phyloP scores from a whole-genome alignment of 2,888 invertebrate genomes.

The Euplexia lucipara region DNA sequence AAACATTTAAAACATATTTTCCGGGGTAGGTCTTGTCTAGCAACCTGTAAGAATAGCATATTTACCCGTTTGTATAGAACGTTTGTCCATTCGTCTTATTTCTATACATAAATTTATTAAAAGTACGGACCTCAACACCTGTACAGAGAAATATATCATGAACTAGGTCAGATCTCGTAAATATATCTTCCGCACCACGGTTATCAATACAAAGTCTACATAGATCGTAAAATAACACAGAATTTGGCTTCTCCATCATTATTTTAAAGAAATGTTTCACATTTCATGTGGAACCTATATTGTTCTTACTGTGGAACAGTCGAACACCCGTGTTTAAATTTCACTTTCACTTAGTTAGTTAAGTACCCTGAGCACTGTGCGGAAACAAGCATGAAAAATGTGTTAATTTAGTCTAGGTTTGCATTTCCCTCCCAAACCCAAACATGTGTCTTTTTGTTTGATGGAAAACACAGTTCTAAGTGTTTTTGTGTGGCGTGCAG shows the following conservation, averaged over 20 bases:
- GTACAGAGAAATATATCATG: conserved; percentile 70
- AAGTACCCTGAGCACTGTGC: too few species aligned
- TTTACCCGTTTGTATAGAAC: too few species aligned
- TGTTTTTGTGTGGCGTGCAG: too few species aligned
- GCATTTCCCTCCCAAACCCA: too few species aligned
- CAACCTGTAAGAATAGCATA: conserved; percentile 66
- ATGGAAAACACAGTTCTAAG: too few species aligned
- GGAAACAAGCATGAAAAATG: too few species aligned
- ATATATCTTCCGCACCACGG: conserved; percentile 67
- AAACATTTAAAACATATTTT: conserved; percentile 77
- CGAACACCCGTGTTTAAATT: not conserved
- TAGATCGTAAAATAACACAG: conserved; percentile 66
- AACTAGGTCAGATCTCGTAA: conserved; percentile 62
- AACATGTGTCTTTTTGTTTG: too few species aligned
- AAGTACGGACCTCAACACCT: conserved; percentile 70
- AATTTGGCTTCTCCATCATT: conserved; percentile 56
- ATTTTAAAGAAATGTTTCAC: not conserved
- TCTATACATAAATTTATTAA: not conserved
- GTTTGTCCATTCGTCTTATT: too few species aligned
- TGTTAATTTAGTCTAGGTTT: too few species aligned
- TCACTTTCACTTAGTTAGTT: not conserved
- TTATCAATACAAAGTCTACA: conserved; percentile 77
- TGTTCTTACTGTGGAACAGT: too few species aligned
- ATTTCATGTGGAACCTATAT: too few species aligned
- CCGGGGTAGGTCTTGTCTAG: conserved; percentile 71